Conservation (phyloP, 2,888 invertebrate genomes). For the Linnaemya tessellans region DNA sequence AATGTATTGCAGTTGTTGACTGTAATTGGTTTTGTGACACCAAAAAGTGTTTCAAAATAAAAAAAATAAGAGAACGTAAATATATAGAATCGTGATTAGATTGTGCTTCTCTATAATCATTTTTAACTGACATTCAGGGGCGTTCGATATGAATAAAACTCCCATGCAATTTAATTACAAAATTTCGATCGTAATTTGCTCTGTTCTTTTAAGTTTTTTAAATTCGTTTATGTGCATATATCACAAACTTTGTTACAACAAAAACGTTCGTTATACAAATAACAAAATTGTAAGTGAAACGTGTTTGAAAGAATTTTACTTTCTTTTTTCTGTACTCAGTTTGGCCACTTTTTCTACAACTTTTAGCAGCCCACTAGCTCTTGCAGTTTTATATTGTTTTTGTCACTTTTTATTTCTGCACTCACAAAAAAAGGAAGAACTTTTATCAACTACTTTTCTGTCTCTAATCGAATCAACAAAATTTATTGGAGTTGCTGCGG, state of each 20-base stretch:
- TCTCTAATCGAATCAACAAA: constrained; percentile 27
- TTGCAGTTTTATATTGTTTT: neutral
- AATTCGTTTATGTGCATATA: no score
- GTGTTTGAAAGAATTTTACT: neutral
- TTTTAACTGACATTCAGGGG: no score
- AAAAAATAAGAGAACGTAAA: no score
- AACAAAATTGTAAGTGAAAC: neutral
- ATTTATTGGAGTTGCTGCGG: neutral
- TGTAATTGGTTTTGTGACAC: no score
- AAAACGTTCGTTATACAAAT: neutral
- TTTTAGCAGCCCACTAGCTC: neutral
- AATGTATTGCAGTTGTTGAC: no score
- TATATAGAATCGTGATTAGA: no score
- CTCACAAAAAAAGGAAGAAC: constrained; percentile 15
- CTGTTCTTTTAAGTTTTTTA: no score
- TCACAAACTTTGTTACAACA: neutral
- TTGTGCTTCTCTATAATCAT: no score
- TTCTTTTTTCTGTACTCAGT: neutral
- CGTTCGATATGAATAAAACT: no score
- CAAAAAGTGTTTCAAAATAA: no score
- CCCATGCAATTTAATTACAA: no score
- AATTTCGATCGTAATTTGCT: no score
- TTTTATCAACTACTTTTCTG: constrained; percentile 36
- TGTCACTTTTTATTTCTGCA: neutral
- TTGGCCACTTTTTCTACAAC: neutral